Evolutionary conservation across 1,140 invertebrate genomes (phyloP), one percentile per base, ranked within the genome.

Genomic region (Megathymus violae): DNA sequence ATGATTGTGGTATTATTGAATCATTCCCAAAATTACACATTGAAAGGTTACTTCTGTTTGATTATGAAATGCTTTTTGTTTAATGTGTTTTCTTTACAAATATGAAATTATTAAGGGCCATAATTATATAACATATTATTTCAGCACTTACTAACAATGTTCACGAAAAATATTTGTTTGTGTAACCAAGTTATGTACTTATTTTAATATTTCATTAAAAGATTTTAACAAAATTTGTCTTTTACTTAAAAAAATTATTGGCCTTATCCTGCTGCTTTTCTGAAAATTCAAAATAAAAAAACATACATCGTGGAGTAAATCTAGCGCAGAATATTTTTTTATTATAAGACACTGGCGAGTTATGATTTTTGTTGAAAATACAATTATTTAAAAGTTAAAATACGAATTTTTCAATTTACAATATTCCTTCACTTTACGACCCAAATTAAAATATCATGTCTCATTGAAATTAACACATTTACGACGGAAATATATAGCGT

Each of bases 121-220:
- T 40, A 19, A 48, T n/a, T n/a, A n/a, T n/a, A n/a, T n/a, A n/a
- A n/a, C n/a, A 51, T 41, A 60, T 52, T 52, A 43, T 44, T 44
- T 36, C 59, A 15, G 58, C 58, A 65, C 63, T 19, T 65, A 65
- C 63, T 60, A 65, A 65, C 27, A 34, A 36, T 43, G 38, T 31
- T 65, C 46, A 41, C 22, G 13, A 15, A 25, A 31, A 43, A 27
- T 56, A 22, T 56, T 44, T 56, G 31, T 43, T 43, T 43, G 40
- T 41, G 36, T 54, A 54, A 25, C 13, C n/a, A 52, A 16, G 40
- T 25, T 41, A 41, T 54, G 51, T 54, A 54, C 40, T 40, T 40
- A 52, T 52, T 22, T 7, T 40, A 41, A 41, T 54, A 54, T 50
- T 50, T 50, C 25, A 50, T 16, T 50, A 50, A 36, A 50, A 34